Base-by-base conservation (phyloP, 2,888 invertebrate genomes). In the Chirona hameri region DNA sequence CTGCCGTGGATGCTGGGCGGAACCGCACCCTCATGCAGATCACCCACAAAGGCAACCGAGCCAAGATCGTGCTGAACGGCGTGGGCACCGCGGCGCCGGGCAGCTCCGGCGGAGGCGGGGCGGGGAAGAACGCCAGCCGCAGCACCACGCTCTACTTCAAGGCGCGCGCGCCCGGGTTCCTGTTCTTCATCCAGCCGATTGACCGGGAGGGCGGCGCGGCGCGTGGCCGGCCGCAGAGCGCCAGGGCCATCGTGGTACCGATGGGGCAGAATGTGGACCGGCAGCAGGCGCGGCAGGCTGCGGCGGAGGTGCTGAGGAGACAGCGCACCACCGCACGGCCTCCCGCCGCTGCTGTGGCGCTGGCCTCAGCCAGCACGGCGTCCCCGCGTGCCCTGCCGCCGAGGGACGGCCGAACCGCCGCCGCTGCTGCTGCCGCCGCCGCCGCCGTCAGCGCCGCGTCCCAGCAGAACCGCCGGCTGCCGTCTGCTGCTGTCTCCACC, bases 171-270 rank as follows among this genome's bases (percentile, higher is more conserved):
- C 80, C 80, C 29, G 80, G 80, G 15, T 80, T 80, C 29, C 52
- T 80, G 27, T 55, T 80, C 55, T 55, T 80, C 80, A 48, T 80
- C 52, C 80, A 80, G 80, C 80, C 80, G 48, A 52, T 80, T 7
- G 80, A 80, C 27, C 15, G 80, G 52, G 15, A 15, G 52, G 18
- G 48, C 18, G 80, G 80, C 14, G 27, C n/a, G 24, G 52, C 9
- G 3, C 24, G n/a, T 21, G 80, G 18, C 18, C 27, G 55, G 27
- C 21, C 48, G 27, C 27, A 80, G 80, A 29, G 27, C 27, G 52
- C 52, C 27, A n/a, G 55, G 5, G 46, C 39, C 46, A 21, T 46
- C 39, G 46, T 39, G 9, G 46, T 76, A 24, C 76, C 76, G 12
- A 24, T 27, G 39, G 39, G 39, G 1, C 39, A 76, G 39, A 46